These are phyloP conservation scores for Oppia nitens DNA, from an alignment of 1,140 invertebrate species.

Conservation along the genomic window DNA sequence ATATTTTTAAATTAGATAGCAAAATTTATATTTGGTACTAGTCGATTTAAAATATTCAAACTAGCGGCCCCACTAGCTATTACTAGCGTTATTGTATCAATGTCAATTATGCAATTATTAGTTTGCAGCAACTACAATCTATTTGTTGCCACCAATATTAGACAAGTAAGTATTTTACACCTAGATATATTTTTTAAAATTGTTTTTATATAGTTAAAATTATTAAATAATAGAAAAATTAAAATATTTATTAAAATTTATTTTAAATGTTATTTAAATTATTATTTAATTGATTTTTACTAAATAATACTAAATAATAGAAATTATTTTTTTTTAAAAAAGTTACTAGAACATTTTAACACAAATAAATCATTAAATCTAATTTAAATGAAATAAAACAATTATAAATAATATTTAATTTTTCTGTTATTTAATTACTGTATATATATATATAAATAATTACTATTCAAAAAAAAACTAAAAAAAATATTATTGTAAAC, in stretches of 20 bases:
- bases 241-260: background rate
- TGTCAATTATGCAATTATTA: slow-evolving; percentile 79
- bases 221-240: background rate
- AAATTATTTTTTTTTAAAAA: too few relatives aligned
- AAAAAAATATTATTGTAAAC: too few relatives aligned
- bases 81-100: slow-evolving; percentile 17
- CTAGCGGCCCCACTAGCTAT: slow-evolving; percentile 20
- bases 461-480: too few relatives aligned
- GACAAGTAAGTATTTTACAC: background rate
- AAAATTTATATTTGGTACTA: slow-evolving; percentile 42
- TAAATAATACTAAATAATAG: too few relatives aligned
- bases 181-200: background rate
- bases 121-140: slow-evolving; percentile 93
- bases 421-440: too few relatives aligned
- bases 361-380: too few relatives aligned
- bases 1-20: slow-evolving; percentile 2
- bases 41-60: slow-evolving; percentile 42
- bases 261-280: slow-evolving; percentile 12
- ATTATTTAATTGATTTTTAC: too few relatives aligned
- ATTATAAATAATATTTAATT: too few relatives aligned
- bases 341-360: too few relatives aligned
- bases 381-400: too few relatives aligned
- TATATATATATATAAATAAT: too few relatives aligned
- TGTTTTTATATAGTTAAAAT: background rate
- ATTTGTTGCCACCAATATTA: slow-evolving; percentile 67